Evolutionary conservation across 2,113 vertebrate species (phyloP).

Genomic region (Hemibagrus wyckioides): DNA sequence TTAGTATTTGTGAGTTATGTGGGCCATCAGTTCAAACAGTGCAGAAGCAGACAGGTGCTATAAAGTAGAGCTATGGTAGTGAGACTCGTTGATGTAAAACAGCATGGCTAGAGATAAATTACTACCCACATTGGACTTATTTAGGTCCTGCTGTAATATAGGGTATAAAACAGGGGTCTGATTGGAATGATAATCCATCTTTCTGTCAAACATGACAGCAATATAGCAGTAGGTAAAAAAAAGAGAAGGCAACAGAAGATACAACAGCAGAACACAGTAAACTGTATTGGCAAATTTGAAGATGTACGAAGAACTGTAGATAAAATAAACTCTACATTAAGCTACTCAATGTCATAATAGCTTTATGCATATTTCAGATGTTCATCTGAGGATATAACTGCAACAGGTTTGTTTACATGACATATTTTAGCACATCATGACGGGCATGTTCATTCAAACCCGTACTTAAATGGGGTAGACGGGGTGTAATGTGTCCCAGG

Average conservation of each 20-base stretch:
- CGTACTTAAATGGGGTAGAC: neutral
- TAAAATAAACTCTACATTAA: neutral
- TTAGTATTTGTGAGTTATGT: conserved; percentile 72
- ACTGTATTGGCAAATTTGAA: neutral
- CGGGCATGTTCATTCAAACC: neutral
- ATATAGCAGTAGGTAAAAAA: conserved; percentile 18
- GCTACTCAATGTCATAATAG: neutral
- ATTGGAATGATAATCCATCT: conserved; percentile 50
- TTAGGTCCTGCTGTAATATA: conserved; percentile 64
- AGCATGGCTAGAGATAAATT: conserved; percentile 67
- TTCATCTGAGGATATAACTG: neutral
- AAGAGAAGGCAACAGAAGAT: neutral
- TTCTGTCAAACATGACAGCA: conserved; percentile 57
- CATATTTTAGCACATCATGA: conserved; percentile 4
- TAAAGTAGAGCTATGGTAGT: conserved; percentile 69
- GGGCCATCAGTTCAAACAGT: conserved; percentile 65
- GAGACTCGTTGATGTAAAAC: conserved; percentile 69
- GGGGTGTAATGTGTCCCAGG: neutral
- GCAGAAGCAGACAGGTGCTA: conserved; percentile 67
- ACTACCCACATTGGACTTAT: conserved; percentile 63
- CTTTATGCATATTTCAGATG: neutral
- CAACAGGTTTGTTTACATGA: neutral
- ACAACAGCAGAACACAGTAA: neutral
- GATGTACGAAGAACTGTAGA: conserved; percentile 1
- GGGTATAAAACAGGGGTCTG: conserved; percentile 60